Evolutionary conservation across 1,140 invertebrate genomes (phyloP), one percentile per base, ranked within the genome.

Genomic region (Diorhabda carinulata): DNA sequence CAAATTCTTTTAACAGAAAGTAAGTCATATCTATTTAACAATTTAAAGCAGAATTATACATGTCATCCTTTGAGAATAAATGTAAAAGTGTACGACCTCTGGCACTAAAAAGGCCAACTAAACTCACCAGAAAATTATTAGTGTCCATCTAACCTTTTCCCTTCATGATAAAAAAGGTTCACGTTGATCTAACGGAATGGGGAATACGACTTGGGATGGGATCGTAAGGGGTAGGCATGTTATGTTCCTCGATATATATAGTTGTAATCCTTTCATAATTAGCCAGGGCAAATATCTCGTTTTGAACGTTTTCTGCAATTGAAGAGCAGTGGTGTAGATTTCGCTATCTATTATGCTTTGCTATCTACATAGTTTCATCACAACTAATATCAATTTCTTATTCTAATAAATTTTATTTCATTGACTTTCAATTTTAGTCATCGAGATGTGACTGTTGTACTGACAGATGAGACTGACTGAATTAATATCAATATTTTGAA

Each of bases 71-170:
- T 25, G 25, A 25, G 25, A 25, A 25, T 25, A 25, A 25, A 25
- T 25, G 25, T 25, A 25, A 25, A 25, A 25, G 47, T 52, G 47
- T 2, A 2, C 47, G n/a, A 52, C 6, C 3, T 8, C 47, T 52
- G 6, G n/a, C 2, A 52, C 47, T 52, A 52, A 52, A 52, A 52
- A n/a, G 47, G 47, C 3, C 47, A 52, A 52, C n/a, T 52, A 52
- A 52, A 52, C 47, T 52, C 47, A 52, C n/a, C 47, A 52, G 47
- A n/a, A 52, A 52, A 52, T 52, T 52, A 52, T 52, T 52, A n/a
- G 47, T n/a, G 47, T n/a, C 47, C 47, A 6, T 52, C 47, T 52
- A 52, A n/a, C 47, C 47, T 52, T 52, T 25, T 52, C 2, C 47
- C 47, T 52, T 52, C n/a, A n/a, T 52, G 6, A 52, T 52, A 52